These are phyloP conservation scores for Lycia hirtaria DNA, from an alignment of 2,888 invertebrate genomes.

Conservation along the genomic window DNA sequence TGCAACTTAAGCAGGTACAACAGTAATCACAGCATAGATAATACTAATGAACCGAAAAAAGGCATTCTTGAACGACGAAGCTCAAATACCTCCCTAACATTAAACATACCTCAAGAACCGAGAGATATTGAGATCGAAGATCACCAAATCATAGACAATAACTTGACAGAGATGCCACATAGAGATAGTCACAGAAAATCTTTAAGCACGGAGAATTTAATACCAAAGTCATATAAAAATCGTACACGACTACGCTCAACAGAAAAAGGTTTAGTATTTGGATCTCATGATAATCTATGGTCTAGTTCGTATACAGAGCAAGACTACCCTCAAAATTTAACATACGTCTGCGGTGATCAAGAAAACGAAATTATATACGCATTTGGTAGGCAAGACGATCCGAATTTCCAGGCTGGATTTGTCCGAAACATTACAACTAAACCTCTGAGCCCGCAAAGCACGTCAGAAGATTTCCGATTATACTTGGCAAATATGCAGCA, in stretches of 20 bases:
- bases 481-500: constrained; percentile 91
- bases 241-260: constrained; percentile 63
- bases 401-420: constrained; percentile 64
- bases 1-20: constrained; percentile 80
- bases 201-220: constrained; percentile 86
- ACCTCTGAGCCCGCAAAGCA: constrained; percentile 87
- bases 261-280: constrained; percentile 67
- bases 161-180: constrained; percentile 69
- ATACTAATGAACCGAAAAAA: constrained; percentile 75
- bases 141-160: constrained; percentile 60
- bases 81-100: constrained; percentile 92
- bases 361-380: constrained; percentile 82
- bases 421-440: constrained; percentile 87
- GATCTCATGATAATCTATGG: constrained; percentile 83
- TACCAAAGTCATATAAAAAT: constrained; percentile 79
- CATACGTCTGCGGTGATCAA: constrained; percentile 78
- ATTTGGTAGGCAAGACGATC: constrained; percentile 74
- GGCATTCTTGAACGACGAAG: constrained; percentile 91
- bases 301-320: constrained; percentile 74
- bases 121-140: constrained; percentile 80
- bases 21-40: constrained; percentile 80
- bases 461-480: constrained; percentile 89
- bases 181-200: constrained; percentile 83
- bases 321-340: constrained; percentile 71
- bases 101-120: constrained; percentile 81